These are phyloP conservation scores for Catharus bicknelli DNA, from an alignment of 2,113 vertebrate genomes.

Conservation along the genomic window DNA sequence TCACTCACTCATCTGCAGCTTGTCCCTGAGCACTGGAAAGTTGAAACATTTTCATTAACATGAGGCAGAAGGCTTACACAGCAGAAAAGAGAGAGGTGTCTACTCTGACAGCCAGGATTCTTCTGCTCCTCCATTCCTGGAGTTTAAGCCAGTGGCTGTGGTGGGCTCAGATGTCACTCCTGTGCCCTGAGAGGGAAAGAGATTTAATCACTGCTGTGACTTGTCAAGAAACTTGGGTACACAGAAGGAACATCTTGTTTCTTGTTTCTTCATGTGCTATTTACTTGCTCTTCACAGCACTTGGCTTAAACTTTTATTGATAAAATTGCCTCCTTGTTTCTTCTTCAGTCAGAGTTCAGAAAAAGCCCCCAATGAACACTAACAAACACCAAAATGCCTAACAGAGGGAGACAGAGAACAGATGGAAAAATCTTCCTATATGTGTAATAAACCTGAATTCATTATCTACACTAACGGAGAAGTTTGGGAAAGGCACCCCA, in stretches of 20 bases:
- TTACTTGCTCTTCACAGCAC: neutral
- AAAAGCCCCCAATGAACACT: neutral
- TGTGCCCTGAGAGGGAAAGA: neutral
- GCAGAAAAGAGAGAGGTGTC: neutral
- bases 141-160: neutral
- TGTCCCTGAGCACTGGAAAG: neutral
- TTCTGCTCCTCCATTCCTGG: neutral
- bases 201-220: neutral
- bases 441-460: neutral
- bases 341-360: neutral
- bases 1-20: neutral
- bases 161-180: neutral
- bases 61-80: neutral
- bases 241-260: neutral
- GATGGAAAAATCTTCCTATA: neutral
- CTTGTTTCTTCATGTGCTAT: neutral
- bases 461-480: neutral
- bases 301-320: neutral
- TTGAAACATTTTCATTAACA: neutral
- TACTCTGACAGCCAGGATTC: neutral
- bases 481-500: neutral
- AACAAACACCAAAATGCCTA: neutral
- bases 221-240: neutral
- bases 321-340: neutral
- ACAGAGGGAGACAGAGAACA: neutral